Base-by-base conservation (phyloP, 2,113 vertebrate species). In the Osmerus eperlanus region DNA sequence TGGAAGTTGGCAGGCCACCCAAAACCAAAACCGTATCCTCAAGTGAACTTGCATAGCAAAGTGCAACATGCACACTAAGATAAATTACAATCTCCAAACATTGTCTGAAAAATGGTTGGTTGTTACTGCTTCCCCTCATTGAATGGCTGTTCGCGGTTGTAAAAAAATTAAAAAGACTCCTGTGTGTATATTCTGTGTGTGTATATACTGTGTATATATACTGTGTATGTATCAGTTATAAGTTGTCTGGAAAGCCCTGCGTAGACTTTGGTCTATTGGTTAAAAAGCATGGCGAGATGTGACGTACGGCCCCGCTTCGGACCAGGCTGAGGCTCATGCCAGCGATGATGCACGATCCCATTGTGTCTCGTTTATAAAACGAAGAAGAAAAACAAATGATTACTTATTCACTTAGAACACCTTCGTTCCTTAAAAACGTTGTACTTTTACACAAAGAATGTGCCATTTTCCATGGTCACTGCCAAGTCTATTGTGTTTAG, bases 201-300 rank as follows among this genome's bases (percentile, higher is more conserved):
- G 11, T 60, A 12, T 1, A 60, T 25, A 21, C 62, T 8, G 15
- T 29, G 28, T n/a, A 3, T 28, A 71, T 78, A 62, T 70, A 23
- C 72, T 68, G 41, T 54, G n/a, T 58, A 21, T 68, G 69, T 41
- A 28, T 72, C 62, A 47, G 11, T 19, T 47, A 9, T 47, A 70
- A 47, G 52, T 68, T 59, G 41, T 80, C 72, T 54, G 72, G 77
- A 79, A 85, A 71, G 32, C 41, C 7, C 41, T 47, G 41, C 71
- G 76, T 78, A 68, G 89, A 75, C 63, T 88, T 70, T 90, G 41
- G 41, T 90, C 89, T 81, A 95, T 98, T 98, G 96, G 96, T 90
- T 85, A 89, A 90, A 73, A 86, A 89, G 90, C 29, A 90, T 99
- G 96, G 96, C 91, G 94, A 95, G 96, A 97, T 94, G 92, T 98